Evolutionary conservation across 1,140 invertebrate species (phyloP), one percentile per base, ranked within the genome.

Genomic region (Anadara kagoshimensis): DNA sequence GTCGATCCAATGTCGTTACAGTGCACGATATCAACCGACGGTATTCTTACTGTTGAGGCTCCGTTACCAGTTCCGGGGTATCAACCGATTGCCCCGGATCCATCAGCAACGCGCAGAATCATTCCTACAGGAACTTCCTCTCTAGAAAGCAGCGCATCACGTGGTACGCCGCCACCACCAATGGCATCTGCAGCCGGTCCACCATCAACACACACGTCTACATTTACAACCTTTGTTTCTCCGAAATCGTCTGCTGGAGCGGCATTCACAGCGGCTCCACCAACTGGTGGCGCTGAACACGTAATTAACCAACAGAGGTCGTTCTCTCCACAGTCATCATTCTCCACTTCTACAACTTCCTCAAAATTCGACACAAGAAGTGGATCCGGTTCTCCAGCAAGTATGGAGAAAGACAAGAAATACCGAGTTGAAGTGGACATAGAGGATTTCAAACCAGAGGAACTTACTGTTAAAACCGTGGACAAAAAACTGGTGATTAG

Each of bases 361-460:
- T 57, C 65, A 16, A 74, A 74, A 57, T 69, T 63, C 36, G 72
- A 74, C 56, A 63, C 72, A 11, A 49, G 72, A 22, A 68, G 72
- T 51, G 56, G 56, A 18, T 61, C 58, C 14, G 51, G 69, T 22
- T 67, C 75, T 1, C 80, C 78, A 0, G 63, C 73, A 47, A 63
- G 44, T 18, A 69, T 78, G 5, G 73, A 80, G 10, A 74, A 78
- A 43, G 83, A 84, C 1, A 79, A 79, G 43, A 86, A 83, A 56
- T 86, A 82, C 61, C 84, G 85, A 54, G 75, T 88, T 11, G 82
- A 83, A 62, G 77, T 88, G 43, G 83, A 87, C 57, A 84, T 89
- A 53, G 86, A 87, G 44, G 83, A 83, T 61, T 87, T 84, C 73
- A 81, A 76, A 57, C 86, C 88, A 22, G 86, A 88, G 47, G 86